Conservation (phyloP, 2,113 vertebrate species). For the Atrichornis clamosus region DNA sequence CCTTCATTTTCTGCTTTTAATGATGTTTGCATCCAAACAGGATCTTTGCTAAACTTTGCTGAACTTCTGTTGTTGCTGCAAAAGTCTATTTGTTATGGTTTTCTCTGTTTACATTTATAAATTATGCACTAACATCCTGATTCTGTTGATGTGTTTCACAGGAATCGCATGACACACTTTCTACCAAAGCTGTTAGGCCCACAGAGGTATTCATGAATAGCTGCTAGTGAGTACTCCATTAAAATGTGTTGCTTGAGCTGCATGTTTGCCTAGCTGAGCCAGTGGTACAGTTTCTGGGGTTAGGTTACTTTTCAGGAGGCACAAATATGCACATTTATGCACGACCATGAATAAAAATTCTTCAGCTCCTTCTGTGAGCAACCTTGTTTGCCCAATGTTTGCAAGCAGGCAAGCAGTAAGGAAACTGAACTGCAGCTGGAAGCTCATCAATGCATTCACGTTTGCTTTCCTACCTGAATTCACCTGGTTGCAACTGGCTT, state of each 20-base stretch:
- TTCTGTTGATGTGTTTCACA: not conserved
- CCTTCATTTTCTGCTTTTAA: not conserved
- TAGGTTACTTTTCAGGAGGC: not conserved
- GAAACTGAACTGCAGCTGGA: not conserved
- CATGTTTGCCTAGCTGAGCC: not conserved
- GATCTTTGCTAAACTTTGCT: not conserved
- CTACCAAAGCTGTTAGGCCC: not conserved
- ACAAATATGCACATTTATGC: not conserved
- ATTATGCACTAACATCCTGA: not conserved
- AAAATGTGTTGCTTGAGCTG: not conserved
- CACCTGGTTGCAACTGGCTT: not conserved
- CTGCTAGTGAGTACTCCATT: not conserved
- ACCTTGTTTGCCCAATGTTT: not conserved
- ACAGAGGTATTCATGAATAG: not conserved
- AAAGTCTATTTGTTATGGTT: not conserved
- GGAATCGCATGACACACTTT: not conserved
- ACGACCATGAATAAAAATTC: not conserved
- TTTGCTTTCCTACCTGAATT: not conserved
- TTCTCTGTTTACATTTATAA: not conserved
- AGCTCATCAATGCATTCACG: not conserved
- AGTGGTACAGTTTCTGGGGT: not conserved
- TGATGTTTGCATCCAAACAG: not conserved
- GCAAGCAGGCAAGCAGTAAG: not conserved
- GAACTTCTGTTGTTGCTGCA: not conserved
- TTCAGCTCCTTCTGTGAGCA: not conserved